A percentile compares a stretch with the other conserved stretches of the same genome.
Conservation (phyloP, 2,797 vertebrate species). For the Gadopsis marmoratus region DNA sequence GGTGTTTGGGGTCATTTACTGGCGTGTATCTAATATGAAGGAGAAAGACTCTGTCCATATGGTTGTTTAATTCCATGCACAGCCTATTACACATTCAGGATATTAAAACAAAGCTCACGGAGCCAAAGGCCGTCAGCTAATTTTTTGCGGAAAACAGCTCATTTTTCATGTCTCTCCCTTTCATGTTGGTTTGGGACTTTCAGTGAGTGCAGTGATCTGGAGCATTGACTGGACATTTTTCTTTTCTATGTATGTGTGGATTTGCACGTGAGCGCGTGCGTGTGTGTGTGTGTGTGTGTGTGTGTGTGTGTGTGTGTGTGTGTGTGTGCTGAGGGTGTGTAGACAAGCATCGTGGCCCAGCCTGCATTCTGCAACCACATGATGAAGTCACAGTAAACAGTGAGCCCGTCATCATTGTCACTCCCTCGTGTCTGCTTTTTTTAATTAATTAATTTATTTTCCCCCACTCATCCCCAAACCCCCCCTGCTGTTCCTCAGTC, state of each 20-base stretch:
- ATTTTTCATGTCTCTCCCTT: conserved; percentile 72
- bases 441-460: conserved; percentile 52
- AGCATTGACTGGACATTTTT: conserved; percentile 56
- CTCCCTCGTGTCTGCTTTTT: conserved; percentile 70
- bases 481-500: conserved; percentile 58
- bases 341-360: conserved; percentile 66
- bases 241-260: conserved; percentile 14
- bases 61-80: conserved; percentile 75
- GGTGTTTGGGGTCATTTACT: conserved; percentile 68
- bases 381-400: conserved; percentile 81
- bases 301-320: conserved; percentile 16
- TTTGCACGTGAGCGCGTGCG: conserved; percentile 17
- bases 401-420: conserved; percentile 77
- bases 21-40: conserved; percentile 58
- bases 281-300: conserved; percentile 18
- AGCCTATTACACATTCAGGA: conserved; percentile 76
- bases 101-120: conserved; percentile 78
- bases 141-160: conserved; percentile 70
- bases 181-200: conserved; percentile 67
- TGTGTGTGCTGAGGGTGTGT: conserved; percentile 50
- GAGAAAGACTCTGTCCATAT: conserved; percentile 62
- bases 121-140: conserved; percentile 70
- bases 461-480: conserved; percentile 52
- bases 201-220: conserved; percentile 49
- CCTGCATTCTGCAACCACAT: conserved; percentile 72